These are phyloP conservation scores for Bubalus kerabau DNA, from an alignment of 2,113 vertebrate species.

Conservation along the genomic window DNA sequence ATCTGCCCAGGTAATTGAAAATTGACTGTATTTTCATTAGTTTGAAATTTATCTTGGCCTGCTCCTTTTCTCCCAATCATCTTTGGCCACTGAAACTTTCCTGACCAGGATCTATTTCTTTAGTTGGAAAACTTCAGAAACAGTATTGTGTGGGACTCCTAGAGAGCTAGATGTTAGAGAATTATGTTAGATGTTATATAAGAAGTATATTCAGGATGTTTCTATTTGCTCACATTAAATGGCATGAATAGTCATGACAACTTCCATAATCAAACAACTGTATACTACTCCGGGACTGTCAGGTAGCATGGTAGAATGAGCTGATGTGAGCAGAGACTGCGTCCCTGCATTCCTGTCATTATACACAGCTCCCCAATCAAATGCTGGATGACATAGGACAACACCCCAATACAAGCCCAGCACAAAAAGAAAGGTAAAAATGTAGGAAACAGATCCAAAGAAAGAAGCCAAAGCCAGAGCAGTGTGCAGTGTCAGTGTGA, in stretches of 20 bases:
- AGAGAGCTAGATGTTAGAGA: neutral
- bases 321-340: neutral
- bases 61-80: neutral
- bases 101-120: neutral
- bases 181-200: neutral
- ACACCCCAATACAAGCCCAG: neutral
- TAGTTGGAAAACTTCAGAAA: conserved; percentile 12
- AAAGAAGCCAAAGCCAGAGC: neutral
- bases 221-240: conserved; percentile 16
- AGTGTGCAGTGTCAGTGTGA: neutral
- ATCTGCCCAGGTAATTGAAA: conserved; percentile 15
- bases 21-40: conserved; percentile 29
- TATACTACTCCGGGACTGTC: neutral
- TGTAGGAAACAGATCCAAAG: neutral
- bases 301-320: neutral
- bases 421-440: neutral
- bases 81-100: neutral
- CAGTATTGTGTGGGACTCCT: neutral
- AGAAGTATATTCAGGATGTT: neutral
- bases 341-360: neutral
- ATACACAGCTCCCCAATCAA: neutral
- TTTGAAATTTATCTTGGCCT: neutral
- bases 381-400: neutral
- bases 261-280: neutral
- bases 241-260: neutral